These are phyloP conservation scores for Polylopha cassiicola DNA, from an alignment of 2,888 invertebrate species.

Conservation along the genomic window DNA sequence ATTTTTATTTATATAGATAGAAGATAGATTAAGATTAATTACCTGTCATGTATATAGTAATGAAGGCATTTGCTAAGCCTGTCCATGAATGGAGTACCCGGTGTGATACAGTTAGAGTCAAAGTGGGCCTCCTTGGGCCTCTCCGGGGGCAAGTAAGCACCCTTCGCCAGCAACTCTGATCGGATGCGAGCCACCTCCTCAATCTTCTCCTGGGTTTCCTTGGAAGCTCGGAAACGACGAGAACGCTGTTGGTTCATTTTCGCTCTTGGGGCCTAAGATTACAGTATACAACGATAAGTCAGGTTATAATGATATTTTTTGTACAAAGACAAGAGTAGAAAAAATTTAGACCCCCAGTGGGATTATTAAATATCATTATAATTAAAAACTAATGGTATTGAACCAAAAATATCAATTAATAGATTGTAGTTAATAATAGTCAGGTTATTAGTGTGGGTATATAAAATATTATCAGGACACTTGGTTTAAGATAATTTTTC, in stretches of 20 bases:
- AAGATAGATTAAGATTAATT: constrained; percentile 23
- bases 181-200: constrained; percentile 89
- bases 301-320: no score
- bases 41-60: constrained; percentile 91
- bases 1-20: no score
- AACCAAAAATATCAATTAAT: no score
- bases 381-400: no score
- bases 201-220: constrained; percentile 93
- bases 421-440: no score
- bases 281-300: neutral
- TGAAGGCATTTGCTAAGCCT: constrained; percentile 88
- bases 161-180: constrained; percentile 83
- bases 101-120: constrained; percentile 99
- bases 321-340: no score
- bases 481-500: no score
- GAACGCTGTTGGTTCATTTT: constrained; percentile 99
- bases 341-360: no score
- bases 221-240: constrained; percentile 96
- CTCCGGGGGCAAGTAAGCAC: constrained; percentile 87
- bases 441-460: no score
- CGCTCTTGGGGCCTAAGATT: constrained; percentile 91
- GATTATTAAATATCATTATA: no score
- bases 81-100: constrained; percentile 99
- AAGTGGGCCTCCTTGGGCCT: constrained; percentile 96
- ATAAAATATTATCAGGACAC: no score